Base-by-base conservation (phyloP, 2,113 vertebrate species). In the Orientallactaga bullata region DNA sequence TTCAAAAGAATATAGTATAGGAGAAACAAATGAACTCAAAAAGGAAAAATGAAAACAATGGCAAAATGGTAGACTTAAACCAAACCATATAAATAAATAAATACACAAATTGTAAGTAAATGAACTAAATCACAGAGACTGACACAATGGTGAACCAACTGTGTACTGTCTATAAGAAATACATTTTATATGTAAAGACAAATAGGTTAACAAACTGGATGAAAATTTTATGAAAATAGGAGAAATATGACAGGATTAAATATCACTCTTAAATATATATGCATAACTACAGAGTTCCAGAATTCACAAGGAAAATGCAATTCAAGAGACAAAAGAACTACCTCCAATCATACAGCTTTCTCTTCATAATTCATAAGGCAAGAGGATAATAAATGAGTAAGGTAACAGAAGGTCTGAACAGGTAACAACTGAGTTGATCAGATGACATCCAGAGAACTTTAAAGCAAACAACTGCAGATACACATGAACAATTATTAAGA, bases 261-360 rank as follows among this genome's bases (percentile, higher is more conserved):
- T 30, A 73, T 4, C 42, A 47, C 72, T 39, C 37, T 90, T 84
- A 88, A 83, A 85, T 71, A 78, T 21, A 72, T 10, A 21, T 35
- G 90, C 3, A 30, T 73, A 68, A 93, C 28, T 42, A 61, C 10
- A 73, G 66, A 89, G 13, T 61, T 94, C 82, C 18, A 32, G 81
- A 85, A 88, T 74, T 89, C n/a, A 82, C 21, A 63, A 93, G 73
- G 82, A 74, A 89, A 91, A 85, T 93, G 58, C 94, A 96, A 94
- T 60, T 86, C 47, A 91, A 88, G 47, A 85, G 51, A 88, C 32
- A 89, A 95, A 95, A 1, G 37, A 72, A 60, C 4, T 30, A 79
- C 78, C 42, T 3, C 58, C 60, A 85, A 42, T 21, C 39, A 61
- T 35, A 69, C 8, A 66, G 17, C 6, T 88, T 85, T 88, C 8